These are phyloP conservation scores for Nysson spinosus DNA, from an alignment of 2,888 invertebrate genomes.

Conservation along the genomic window DNA sequence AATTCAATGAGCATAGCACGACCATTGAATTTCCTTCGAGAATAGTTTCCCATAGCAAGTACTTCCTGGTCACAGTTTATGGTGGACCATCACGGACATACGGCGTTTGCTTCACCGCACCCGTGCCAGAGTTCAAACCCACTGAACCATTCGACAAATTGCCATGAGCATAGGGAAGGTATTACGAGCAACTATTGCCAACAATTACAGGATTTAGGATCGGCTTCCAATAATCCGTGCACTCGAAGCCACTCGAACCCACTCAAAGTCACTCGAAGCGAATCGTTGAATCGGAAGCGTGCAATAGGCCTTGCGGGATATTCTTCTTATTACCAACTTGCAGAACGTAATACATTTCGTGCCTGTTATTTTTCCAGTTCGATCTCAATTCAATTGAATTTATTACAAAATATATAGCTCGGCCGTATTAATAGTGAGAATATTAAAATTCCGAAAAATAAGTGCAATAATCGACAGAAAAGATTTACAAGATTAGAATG, in stretches of 20 bases:
- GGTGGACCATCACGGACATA: conserved; percentile 42
- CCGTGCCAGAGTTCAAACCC: conserved; percentile 69
- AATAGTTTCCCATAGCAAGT: conserved; percentile 56
- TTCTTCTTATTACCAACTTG: conserved; percentile 4
- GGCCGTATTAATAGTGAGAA: no score
- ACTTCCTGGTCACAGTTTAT: conserved; percentile 64
- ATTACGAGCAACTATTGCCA: conserved; percentile 62
- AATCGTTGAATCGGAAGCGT: conserved; percentile 23
- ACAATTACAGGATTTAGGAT: conserved; percentile 64
- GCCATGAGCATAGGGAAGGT: conserved; percentile 56
- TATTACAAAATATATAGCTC: no score
- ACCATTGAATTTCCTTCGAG: conserved; percentile 58
- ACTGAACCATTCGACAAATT: conserved; percentile 66
- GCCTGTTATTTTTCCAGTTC: background rate
- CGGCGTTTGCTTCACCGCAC: conserved; percentile 47
- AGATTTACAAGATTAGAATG: no score
- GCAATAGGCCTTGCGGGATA: conserved; percentile 10
- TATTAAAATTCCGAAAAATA: no score
- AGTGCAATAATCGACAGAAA: no score
- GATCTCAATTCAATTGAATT: no score
- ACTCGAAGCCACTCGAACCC: conserved; percentile 18
- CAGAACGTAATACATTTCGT: conserved; percentile 5
- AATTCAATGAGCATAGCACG: conserved; percentile 50
- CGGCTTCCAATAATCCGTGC: conserved; percentile 50
- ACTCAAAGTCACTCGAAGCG: conserved; percentile 23